Base-by-base conservation (phyloP, 2,113 vertebrate species). In the Paedocypris sp. region DNA sequence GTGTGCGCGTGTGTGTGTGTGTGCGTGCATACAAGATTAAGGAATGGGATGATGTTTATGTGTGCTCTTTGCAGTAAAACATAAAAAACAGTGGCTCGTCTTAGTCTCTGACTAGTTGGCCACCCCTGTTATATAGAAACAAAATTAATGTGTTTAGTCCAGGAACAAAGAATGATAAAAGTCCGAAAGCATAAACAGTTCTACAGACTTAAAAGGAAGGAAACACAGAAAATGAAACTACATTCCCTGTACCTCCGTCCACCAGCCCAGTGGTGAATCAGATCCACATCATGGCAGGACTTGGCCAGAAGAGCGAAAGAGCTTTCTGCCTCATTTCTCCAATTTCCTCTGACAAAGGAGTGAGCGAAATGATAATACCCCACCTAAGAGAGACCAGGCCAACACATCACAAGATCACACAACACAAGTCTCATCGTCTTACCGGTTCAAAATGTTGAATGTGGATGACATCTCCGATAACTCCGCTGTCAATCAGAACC, bases 401-500 rank as follows among this genome's bases (percentile, higher is more conserved):
- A 38, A 32, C 5, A 9, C 22, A 41, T 43, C 38, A 42, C 25
- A 31, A n/a, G 41, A 4, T 11, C 2, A 28, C 23, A 41, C 6
- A 8, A 6, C 49, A 23, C 28, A 18, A 11, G 6, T 18, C 10
- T 7, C 32, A 22, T 4, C 4, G 73, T 61, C 77, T 70, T 79
- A 90, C 89, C 6, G 87, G 88, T 66, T 88, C 89, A 13, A 89
- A 18, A 64, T 89, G 89, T 69, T 91, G 89, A 73, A 91, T 89
- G 60, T 91, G 89, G 36, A 83, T 76, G 61, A 89, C 73, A 43
- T 91, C 84, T 3, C 88, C 89, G 12, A 91, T 68, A 3, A 39
- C 77, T 42, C 86, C 85, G 22, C 70, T 64, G 54, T 86, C 81
- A 6, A 91, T 76, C 25, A 91, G 68, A 58, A 79, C 79, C 88